Percentiles rank a stretch among this genome's conserved stretches.
Evolutionary conservation across 1,140 invertebrate species (phyloP).

Genomic region (Aphelenchoides avenae): DNA sequence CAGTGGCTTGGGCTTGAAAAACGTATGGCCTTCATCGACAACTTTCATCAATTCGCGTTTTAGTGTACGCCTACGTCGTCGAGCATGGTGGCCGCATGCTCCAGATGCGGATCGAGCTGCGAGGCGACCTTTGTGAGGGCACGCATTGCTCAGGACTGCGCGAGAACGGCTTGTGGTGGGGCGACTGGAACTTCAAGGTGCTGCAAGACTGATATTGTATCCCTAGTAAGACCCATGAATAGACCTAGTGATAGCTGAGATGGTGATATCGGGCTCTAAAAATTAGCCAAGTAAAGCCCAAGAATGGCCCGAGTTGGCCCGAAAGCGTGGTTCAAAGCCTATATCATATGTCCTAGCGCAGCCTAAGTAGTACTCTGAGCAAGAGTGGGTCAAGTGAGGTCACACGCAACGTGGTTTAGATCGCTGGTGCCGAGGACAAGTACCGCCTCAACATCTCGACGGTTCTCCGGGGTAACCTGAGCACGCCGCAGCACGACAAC

Average conservation of each 20-base stretch:
- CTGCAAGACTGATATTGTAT: no score
- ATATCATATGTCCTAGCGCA: no score
- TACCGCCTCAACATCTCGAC: constrained; percentile 9
- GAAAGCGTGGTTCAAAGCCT: no score
- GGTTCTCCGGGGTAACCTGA: constrained; percentile 7
- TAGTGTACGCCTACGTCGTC: no score
- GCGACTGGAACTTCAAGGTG: constrained; percentile 9
- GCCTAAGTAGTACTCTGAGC: background rate
- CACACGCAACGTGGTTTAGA: no score
- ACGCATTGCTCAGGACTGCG: background rate
- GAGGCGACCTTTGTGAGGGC: constrained; percentile 11
- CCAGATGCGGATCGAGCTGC: constrained; percentile 8
- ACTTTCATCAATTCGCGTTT: background rate
- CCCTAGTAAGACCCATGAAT: no score
- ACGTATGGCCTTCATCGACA: constrained; percentile 14
- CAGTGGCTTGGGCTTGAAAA: constrained; percentile 22
- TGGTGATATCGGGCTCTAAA: no score
- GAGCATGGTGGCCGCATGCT: no score
- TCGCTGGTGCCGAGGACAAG: constrained; percentile 1
- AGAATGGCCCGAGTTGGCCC: no score
- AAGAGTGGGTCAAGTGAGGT: background rate
- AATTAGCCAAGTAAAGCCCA: no score
- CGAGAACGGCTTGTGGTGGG: constrained; percentile 9
- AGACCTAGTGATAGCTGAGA: background rate
- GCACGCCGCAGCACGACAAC: background rate